A percentile compares a stretch with the other conserved stretches of the same genome.
phyloP scores from a whole-genome alignment of 2,113 vertebrate species.

The Prunella himalayana region DNA sequence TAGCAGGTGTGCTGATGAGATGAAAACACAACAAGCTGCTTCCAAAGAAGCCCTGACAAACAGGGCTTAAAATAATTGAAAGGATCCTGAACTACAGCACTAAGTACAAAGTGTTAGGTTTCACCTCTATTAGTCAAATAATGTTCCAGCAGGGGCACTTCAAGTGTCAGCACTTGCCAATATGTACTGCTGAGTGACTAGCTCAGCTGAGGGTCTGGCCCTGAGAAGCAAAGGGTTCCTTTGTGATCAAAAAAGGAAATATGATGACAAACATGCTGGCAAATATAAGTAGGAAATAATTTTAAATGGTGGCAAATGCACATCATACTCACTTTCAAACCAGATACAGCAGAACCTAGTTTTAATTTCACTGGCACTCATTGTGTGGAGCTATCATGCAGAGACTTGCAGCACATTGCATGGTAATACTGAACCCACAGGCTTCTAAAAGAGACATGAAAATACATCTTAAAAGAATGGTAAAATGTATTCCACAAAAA shows the following conservation, averaged over 20 bases:
- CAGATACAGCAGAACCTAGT: not conserved
- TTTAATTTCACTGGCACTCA: not conserved
- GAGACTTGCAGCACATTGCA: not conserved
- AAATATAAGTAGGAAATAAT: not conserved
- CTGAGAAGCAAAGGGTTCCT: not conserved
- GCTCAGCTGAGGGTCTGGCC: not conserved
- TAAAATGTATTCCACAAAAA: not conserved
- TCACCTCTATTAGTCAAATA: not conserved
- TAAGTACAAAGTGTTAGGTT: not conserved
- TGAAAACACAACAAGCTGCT: not conserved
- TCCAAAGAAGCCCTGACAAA: not conserved
- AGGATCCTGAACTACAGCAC: not conserved
- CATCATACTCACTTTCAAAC: not conserved
- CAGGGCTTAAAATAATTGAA: not conserved
- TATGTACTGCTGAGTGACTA: not conserved
- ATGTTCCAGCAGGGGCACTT: not conserved
- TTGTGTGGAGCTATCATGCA: not conserved
- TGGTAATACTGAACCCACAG: not conserved
- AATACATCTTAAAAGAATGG: not conserved
- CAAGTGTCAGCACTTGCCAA: constrained; percentile 7
- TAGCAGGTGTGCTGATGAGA: not conserved
- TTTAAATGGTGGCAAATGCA: not conserved
- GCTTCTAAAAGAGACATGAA: not conserved
- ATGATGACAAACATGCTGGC: not conserved
- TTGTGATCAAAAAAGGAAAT: not conserved